Base-by-base conservation (phyloP, 2,113 vertebrate genomes). In the Aplodontia rufa region DNA sequence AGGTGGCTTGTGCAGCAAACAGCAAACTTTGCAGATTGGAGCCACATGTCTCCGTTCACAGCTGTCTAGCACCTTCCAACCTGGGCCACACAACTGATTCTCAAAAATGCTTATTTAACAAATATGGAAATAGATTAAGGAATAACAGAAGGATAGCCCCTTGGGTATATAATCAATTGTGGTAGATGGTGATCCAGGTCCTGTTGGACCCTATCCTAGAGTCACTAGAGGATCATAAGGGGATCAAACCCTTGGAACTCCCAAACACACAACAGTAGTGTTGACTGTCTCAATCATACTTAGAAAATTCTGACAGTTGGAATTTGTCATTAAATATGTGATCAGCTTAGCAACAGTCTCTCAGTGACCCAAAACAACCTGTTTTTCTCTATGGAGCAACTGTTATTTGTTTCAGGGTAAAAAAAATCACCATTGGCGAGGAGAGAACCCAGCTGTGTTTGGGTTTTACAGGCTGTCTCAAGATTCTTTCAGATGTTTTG, bases 361-460 rank as follows among this genome's bases (percentile, higher is more conserved):
- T 75, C 71, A 37, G 37, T 83, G 88, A 91, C 85, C 78, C 42
- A 55, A 71, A 66, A 53, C 91, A 94, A 90, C 78, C 60, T 91
- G 88, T n/a, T 94, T 76, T 72, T 78, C 64, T 94, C 32, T 74
- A 3, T 30, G 92, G 37, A 96, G 89, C 81, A 90, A 90, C 94
- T 91, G 81, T 90, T 93, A 24, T 26, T 97, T 89, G 40, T 96
- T 95, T 95, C 71, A 55, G 93, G 91, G 91, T 94, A 51, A 93
- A 94, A 93, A 94, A 96, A 96, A 87, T 94, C n/a, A 91, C 71
- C 79, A 45, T 4, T 87, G 91, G 76, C 82, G 37, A 97, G 62
- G 86, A 93, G 93, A 87, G 60, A 93, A 76, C 91, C 95, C 97
- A 97, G 97, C 97, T 98, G 97, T 97, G 97, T 97, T 98, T 98